phyloP scores from a whole-genome alignment of 2,797 vertebrate species.

The Liasis olivaceus region DNA sequence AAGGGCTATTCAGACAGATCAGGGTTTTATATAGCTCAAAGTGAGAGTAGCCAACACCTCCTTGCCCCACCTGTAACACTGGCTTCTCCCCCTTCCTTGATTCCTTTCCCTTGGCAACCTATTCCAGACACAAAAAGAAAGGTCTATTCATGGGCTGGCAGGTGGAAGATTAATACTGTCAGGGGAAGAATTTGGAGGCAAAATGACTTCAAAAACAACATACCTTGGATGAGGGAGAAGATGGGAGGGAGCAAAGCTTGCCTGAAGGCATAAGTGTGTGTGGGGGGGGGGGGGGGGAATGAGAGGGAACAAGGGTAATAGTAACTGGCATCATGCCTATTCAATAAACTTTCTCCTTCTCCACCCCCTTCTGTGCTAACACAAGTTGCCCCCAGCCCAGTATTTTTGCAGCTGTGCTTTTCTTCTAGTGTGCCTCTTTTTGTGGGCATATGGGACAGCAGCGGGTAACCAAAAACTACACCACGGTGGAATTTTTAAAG shows the following conservation, averaged over 20 bases:
- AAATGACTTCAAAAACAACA: conserved; percentile 67
- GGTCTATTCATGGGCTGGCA: conserved; percentile 63
- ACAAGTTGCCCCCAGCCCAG: conserved; percentile 23
- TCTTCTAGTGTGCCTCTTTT: conserved; percentile 34
- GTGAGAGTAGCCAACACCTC: conserved; percentile 16
- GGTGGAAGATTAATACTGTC: conserved; percentile 64
- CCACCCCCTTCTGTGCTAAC: conserved; percentile 23
- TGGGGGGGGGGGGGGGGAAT: not conserved
- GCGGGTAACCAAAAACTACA: conserved; percentile 43
- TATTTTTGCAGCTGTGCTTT: conserved; percentile 44
- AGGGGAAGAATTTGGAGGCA: conserved; percentile 65
- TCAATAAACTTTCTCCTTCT: conserved; percentile 27
- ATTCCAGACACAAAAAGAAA: conserved; percentile 49
- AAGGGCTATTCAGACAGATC: not conserved
- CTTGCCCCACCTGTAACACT: conserved; percentile 39
- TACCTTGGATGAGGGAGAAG: conserved; percentile 29
- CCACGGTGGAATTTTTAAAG: conserved; percentile 57
- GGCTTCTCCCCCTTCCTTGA: not conserved
- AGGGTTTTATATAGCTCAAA: not conserved
- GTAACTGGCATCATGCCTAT: conserved; percentile 54
- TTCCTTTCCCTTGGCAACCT: conserved; percentile 46
- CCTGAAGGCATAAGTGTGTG: conserved; percentile 46
- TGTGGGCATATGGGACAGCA: conserved; percentile 45
- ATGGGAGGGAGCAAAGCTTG: conserved; percentile 38
- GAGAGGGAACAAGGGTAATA: conserved; percentile 21